phyloP scores from a whole-genome alignment of 2,797 vertebrate species.

The Petrocephalus schoutedeni region DNA sequence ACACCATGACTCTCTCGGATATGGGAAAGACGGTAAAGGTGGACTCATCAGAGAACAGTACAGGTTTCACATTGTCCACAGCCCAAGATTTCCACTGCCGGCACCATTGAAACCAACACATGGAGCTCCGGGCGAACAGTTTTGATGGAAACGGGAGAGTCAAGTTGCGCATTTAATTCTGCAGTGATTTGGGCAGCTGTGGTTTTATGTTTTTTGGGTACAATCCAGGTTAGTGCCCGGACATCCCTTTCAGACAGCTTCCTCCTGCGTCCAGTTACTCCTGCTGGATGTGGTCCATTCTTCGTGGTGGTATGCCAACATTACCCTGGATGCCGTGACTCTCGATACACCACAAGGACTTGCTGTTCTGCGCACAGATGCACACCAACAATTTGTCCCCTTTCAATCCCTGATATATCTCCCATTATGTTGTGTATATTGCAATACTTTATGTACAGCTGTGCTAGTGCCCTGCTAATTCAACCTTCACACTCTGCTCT shows the following conservation, averaged over 20 bases:
- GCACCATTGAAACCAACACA: neutral
- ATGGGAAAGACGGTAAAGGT: neutral
- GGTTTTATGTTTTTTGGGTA: too few species aligned
- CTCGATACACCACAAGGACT: too few species aligned
- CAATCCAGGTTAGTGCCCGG: too few species aligned
- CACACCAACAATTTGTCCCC: too few species aligned
- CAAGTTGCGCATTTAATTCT: neutral
- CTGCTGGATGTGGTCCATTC: too few species aligned
- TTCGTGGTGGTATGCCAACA: too few species aligned
- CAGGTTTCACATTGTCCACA: neutral
- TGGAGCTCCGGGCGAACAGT: neutral
- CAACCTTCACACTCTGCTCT: neutral
- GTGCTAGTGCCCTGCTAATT: neutral
- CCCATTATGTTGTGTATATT: neutral
- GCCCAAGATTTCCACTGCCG: neutral
- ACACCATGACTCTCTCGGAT: neutral
- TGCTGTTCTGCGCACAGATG: too few species aligned
- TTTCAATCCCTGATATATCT: neutral
- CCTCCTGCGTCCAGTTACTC: too few species aligned
- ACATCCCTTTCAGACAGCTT: too few species aligned
- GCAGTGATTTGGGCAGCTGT: too few species aligned
- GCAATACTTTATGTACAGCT: neutral
- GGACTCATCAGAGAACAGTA: neutral
- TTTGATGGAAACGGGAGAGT: neutral
- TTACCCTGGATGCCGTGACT: too few species aligned